Conservation (phyloP, 2,113 vertebrate species). For the Himantopus leucocephalus region DNA sequence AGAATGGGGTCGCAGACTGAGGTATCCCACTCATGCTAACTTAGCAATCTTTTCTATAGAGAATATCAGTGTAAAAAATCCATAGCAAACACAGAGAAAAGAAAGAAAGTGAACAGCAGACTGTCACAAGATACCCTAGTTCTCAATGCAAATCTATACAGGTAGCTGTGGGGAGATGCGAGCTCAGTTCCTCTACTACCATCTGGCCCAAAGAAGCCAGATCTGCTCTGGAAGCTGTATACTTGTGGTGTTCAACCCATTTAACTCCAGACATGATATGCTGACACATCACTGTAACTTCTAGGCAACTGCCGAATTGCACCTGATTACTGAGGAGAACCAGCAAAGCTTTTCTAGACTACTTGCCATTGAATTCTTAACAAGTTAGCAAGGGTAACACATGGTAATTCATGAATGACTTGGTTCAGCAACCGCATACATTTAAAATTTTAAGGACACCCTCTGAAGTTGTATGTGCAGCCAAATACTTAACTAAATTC, state of each 20-base stretch:
- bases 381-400: not conserved
- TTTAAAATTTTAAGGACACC: not conserved
- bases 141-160: not conserved
- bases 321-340: not conserved
- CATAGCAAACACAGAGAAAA: not conserved
- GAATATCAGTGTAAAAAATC: not conserved
- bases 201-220: not conserved
- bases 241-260: not conserved
- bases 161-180: not conserved
- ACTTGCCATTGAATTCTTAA: not conserved
- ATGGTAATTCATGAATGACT: not conserved
- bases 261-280: not conserved
- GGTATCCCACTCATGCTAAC: not conserved
- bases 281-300: not conserved
- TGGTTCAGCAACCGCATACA: not conserved
- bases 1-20: not conserved
- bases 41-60: not conserved
- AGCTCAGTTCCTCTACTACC: not conserved
- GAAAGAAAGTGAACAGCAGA: not conserved
- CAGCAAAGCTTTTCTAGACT: not conserved
- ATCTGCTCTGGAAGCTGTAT: not conserved
- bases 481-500: not conserved
- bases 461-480: not conserved
- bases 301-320: not conserved
- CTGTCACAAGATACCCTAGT: fast-evolving